A percentile compares a stretch with the other conserved stretches of the same genome.
Evolutionary conservation across 2,888 invertebrate genomes (phyloP).

Genomic region (Amitus sp.): DNA sequence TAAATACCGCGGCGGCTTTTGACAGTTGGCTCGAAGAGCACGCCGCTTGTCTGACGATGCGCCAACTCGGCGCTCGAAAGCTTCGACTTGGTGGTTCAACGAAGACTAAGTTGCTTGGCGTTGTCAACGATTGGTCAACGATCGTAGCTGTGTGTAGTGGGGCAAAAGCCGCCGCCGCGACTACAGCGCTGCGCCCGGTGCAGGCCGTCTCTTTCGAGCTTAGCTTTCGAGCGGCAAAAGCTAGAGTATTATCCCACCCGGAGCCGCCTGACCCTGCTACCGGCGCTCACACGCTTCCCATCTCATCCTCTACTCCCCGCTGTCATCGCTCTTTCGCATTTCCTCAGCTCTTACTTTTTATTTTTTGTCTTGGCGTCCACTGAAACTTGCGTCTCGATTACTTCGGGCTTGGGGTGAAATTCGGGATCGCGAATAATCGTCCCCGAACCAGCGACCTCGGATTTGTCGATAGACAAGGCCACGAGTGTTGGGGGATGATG

Average conservation of each 20-base stretch:
- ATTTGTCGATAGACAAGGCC: conserved; percentile 12
- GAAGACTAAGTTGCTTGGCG: conserved; percentile 23
- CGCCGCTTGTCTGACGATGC: conserved; percentile 12
- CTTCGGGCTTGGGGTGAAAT: too few relatives aligned
- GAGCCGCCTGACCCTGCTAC: conserved; percentile 8
- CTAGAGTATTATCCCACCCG: conserved; percentile 14
- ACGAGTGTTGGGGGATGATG: conserved; percentile 3
- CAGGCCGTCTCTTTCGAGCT: too few relatives aligned
- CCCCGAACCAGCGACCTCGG: not conserved
- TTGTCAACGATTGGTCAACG: conserved; percentile 33
- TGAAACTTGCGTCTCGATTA: too few relatives aligned
- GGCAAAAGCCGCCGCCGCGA: conserved; percentile 14
- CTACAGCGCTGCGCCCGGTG: conserved; percentile 18
- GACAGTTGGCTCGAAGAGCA: conserved; percentile 21
- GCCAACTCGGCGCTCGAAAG: conserved; percentile 8
- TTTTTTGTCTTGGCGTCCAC: not conserved
- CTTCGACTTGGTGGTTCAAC: conserved; percentile 26
- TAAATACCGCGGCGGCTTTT: not conserved
- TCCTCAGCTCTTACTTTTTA: too few relatives aligned
- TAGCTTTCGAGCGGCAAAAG: not conserved
- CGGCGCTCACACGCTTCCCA: conserved; percentile 5
- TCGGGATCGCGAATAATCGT: not conserved
- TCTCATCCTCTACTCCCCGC: conserved; percentile 3
- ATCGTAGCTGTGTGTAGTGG: conserved; percentile 8
- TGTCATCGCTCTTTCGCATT: conserved; percentile 1